Evolutionary conservation across 2,888 invertebrate species (phyloP).

Genomic region (Ethmia dodecea): DNA sequence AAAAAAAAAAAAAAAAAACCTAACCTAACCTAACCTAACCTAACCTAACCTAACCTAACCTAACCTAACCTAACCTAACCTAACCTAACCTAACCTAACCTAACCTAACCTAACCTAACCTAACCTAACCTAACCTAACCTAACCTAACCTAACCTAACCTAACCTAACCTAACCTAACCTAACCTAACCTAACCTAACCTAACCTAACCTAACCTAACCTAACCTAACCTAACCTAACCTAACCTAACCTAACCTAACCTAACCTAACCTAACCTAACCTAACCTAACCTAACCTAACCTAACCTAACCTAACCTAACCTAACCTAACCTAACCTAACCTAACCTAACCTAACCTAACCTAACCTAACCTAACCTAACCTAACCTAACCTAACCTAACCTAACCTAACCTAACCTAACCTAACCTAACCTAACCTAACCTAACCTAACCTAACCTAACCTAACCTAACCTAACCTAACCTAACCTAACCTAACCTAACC

Average conservation of each 20-base stretch:
- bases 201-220: conserved; percentile 12
- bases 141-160: conserved; percentile 12
- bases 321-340: conserved; percentile 21
- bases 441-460: too few species aligned
- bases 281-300: conserved; percentile 18
- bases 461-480: too few species aligned
- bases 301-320: conserved; percentile 20
- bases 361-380: conserved; percentile 22
- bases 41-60: conserved; percentile 17
- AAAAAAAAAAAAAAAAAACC: conserved; percentile 7
- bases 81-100: conserved; percentile 14
- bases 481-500: too few species aligned
- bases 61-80: conserved; percentile 12
- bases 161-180: conserved; percentile 12
- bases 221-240: conserved; percentile 14
- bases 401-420: too few species aligned
- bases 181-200: conserved; percentile 7
- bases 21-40: conserved; percentile 17
- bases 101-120: conserved; percentile 15
- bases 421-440: too few species aligned
- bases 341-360: conserved; percentile 21
- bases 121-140: conserved; percentile 11
- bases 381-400: too few species aligned
- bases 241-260: conserved; percentile 15
- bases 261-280: conserved; percentile 17